These are phyloP conservation scores for Lycaon pictus DNA, from an alignment of 2,113 vertebrate species.

Conservation along the genomic window DNA sequence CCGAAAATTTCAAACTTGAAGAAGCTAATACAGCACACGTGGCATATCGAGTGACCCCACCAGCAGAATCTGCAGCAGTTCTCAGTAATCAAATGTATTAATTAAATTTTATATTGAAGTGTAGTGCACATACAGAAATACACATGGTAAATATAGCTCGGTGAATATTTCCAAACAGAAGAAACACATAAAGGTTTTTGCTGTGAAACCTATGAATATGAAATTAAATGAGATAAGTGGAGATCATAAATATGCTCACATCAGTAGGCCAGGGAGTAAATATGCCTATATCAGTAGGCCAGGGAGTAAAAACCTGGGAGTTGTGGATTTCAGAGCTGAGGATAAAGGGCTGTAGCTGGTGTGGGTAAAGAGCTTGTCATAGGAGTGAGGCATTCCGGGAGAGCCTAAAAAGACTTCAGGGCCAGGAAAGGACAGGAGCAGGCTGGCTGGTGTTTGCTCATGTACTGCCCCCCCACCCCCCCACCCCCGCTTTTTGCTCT, in stretches of 20 bases:
- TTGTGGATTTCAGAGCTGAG: not conserved
- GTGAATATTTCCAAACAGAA: not conserved
- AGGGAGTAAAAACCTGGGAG: not conserved
- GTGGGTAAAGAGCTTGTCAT: not conserved
- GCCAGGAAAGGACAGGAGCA: not conserved
- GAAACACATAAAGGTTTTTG: not conserved
- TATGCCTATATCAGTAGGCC: not conserved
- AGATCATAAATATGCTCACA: not conserved
- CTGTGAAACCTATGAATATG: not conserved
- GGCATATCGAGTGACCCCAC: not conserved
- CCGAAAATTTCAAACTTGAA: slow-evolving; percentile 42
- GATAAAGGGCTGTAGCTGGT: not conserved
- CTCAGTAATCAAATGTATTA: not conserved
- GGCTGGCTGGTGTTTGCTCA: not conserved
- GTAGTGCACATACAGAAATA: not conserved
- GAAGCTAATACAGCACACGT: not conserved
- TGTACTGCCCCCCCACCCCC: not conserved
- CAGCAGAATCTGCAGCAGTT: not conserved
- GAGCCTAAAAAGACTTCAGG: not conserved
- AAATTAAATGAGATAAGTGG: not conserved
- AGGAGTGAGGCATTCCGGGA: not conserved
- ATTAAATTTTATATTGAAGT: not conserved
- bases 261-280: not conserved
- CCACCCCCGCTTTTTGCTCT: slow-evolving; percentile 17
- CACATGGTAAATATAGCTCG: not conserved